Conservation (phyloP, 2,797 vertebrate species). For the Enteromius mattozi region DNA sequence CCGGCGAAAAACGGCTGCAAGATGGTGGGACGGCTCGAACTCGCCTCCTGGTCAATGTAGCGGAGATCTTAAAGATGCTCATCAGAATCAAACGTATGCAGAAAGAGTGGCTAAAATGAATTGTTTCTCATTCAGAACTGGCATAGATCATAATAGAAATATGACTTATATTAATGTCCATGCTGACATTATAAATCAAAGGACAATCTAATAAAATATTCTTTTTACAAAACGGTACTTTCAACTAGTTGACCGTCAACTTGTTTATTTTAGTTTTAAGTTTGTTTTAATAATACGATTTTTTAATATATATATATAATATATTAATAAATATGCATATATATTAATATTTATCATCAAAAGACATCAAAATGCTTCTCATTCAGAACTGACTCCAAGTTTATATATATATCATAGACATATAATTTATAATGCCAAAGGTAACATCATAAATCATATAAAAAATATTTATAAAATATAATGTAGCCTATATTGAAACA, state of each 20-base stretch:
- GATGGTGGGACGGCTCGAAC: conserved; percentile 25
- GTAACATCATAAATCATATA: neutral
- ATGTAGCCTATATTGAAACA: too few species aligned
- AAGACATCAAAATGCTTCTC: neutral
- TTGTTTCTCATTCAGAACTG: neutral
- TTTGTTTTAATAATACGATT: neutral
- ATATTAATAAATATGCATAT: neutral
- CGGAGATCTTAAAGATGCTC: neutral
- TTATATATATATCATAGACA: neutral
- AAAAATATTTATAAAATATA: too few species aligned
- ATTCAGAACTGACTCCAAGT: neutral
- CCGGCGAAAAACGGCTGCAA: conserved; percentile 24
- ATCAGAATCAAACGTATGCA: neutral
- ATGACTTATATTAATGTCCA: neutral
- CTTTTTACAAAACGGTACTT: neutral
- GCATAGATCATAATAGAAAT: neutral
- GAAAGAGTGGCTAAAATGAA: neutral
- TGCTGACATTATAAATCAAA: neutral
- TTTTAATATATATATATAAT: too few species aligned
- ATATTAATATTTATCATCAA: neutral
- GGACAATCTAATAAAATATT: neutral
- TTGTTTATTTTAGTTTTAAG: neutral
- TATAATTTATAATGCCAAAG: neutral
- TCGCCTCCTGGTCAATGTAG: neutral
- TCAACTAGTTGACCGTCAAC: neutral